Evolutionary conservation across 2,888 invertebrate genomes (phyloP).

Genomic region (Erebia ligea): DNA sequence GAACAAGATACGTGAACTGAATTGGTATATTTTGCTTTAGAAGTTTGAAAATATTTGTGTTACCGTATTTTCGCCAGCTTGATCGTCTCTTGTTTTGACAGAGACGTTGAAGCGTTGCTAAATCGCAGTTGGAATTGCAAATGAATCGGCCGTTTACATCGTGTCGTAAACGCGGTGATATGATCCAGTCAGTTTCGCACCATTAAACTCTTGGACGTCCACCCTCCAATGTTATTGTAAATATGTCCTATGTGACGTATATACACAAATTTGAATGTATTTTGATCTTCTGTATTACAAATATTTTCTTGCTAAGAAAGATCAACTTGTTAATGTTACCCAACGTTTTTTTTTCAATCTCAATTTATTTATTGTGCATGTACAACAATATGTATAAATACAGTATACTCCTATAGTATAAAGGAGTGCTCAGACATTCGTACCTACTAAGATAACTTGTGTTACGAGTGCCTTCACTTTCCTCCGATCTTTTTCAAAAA

Average conservation of each 20-base stretch:
- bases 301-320: neutral
- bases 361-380: too few relatives aligned
- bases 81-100: slow-evolving; percentile 35
- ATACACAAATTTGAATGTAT: slow-evolving; percentile 37
- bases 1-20: too few relatives aligned
- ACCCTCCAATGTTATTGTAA: slow-evolving; percentile 67
- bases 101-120: slow-evolving; percentile 57
- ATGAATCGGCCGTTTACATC: slow-evolving; percentile 81
- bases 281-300: neutral
- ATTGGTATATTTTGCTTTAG: too few relatives aligned
- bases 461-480: too few relatives aligned
- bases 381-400: too few relatives aligned
- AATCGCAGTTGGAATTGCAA: slow-evolving; percentile 81
- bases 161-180: slow-evolving; percentile 80
- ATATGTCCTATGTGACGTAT: slow-evolving; percentile 56
- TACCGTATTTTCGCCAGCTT: slow-evolving; percentile 5
- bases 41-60: neutral
- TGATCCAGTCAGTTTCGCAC: slow-evolving; percentile 83
- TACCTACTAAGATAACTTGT: too few relatives aligned
- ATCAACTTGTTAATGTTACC: neutral
- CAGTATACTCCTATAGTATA: too few relatives aligned
- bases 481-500: too few relatives aligned
- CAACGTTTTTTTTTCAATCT: neutral
- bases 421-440: too few relatives aligned
- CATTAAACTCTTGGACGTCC: slow-evolving; percentile 78